These are phyloP conservation scores for Craniophora ligustri DNA, from an alignment of 2,888 invertebrate species.

Conservation along the genomic window DNA sequence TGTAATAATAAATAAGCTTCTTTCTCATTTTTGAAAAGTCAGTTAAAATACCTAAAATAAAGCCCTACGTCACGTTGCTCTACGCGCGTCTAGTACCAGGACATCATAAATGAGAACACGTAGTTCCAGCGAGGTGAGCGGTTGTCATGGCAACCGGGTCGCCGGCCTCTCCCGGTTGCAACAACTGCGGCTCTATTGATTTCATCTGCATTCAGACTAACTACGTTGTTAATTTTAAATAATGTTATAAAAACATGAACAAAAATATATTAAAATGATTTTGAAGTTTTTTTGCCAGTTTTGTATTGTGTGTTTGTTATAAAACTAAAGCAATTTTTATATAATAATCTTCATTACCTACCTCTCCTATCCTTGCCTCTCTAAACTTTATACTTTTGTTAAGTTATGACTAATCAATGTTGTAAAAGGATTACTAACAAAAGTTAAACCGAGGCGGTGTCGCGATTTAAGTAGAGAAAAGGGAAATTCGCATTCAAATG, in stretches of 20 bases:
- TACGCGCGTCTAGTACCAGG: slow-evolving; percentile 39
- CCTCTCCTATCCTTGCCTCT: too few species aligned
- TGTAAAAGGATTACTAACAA: slow-evolving; percentile 21
- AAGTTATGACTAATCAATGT: slow-evolving; percentile 5
- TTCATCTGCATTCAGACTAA: slow-evolving; percentile 55
- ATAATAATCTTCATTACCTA: too few species aligned
- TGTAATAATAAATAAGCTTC: too few species aligned
- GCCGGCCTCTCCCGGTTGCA: slow-evolving; percentile 52
- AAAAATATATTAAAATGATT: too few species aligned
- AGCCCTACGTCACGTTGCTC: slow-evolving; percentile 6
- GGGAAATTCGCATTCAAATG: slow-evolving; percentile 34
- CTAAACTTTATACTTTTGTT: not conserved
- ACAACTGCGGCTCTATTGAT: slow-evolving; percentile 68
- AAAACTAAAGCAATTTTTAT: too few species aligned
- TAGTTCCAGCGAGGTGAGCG: slow-evolving; percentile 40
- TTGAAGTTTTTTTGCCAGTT: too few species aligned
- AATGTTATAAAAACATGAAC: slow-evolving; percentile 15
- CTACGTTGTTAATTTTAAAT: slow-evolving; percentile 29
- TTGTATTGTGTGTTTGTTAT: too few species aligned
- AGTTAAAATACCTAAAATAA: too few species aligned
- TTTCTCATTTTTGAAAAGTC: not conserved
- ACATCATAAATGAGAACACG: slow-evolving; percentile 19
- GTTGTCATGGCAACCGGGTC: slow-evolving; percentile 63
- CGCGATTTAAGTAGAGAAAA: slow-evolving; percentile 29
- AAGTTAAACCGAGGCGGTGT: slow-evolving; percentile 6